Evolutionary conservation across 2,113 vertebrate species (phyloP), one percentile per base, ranked within the genome.

Genomic region (Papio anubis): DNA sequence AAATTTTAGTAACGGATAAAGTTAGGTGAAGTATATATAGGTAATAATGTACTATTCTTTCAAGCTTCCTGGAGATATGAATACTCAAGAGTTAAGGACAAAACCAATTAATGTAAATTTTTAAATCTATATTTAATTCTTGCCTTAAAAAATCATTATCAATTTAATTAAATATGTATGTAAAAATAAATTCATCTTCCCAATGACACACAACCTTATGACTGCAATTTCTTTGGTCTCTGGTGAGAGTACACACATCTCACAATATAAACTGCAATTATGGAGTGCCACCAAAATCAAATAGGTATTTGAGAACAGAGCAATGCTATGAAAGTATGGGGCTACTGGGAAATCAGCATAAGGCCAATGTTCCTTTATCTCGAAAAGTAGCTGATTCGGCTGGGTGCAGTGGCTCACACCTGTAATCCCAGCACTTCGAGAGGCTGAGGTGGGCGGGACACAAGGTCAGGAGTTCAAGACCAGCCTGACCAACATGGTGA

Each of bases 171-270:
- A 45, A 64, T 21, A 45, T 45, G 8, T 9, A 82, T 48, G 18
- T 70, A 78, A 78, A 57, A 91, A 64, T 82, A 96, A 96, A 93
- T 93, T 79, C 27, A 32, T 52, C 61, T 93, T 90, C 72, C 94
- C 72, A 94, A 40, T 35, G 21, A 14, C 79, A 93, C 25, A 94
- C 1, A 76, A 82, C 23, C 32, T 85, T 81, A 64, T 38, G 35
- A 89, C 45, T 66, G 6, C 30, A 75, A 76, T 94, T 66, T 85
- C 80, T 90, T 89, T 81, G n/a, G 64, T 70, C 57, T 13, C 48
- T 30, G 18, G 40, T 88, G 17, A 83, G 82, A 83, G 7, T 75
- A 94, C 78, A 66, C 14, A 43, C 23, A 27, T 90, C 8, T 72
- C 43, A 89, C 3, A 80, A 89, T 45, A 86, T 86, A 90, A 92